Evolutionary conservation across 1,140 invertebrate species (phyloP).

Genomic region (Zeugodacus cucurbitae): DNA sequence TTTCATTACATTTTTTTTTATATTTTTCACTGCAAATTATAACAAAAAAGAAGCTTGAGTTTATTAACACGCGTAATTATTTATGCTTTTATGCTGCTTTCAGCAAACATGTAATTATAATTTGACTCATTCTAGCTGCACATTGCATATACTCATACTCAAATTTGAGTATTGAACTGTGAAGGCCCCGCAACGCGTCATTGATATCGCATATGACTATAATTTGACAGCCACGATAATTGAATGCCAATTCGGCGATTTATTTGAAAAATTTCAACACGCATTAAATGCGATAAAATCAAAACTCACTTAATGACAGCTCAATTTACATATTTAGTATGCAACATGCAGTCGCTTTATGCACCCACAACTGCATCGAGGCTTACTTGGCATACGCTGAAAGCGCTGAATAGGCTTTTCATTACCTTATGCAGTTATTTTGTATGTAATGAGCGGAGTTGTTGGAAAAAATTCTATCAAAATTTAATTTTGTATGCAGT

Average conservation of each 20-base stretch:
- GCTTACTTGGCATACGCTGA: background rate
- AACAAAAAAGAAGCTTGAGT: too few species aligned
- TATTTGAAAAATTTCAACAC: background rate
- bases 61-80: too few species aligned
- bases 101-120: too few species aligned
- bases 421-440: too few species aligned
- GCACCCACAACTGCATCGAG: background rate
- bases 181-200: background rate
- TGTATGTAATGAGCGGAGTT: background rate
- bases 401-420: background rate
- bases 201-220: background rate
- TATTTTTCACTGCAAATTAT: too few species aligned
- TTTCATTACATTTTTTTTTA: background rate
- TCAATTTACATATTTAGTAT: slow-evolving; percentile 33
- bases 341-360: background rate
- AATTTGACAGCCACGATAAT: background rate
- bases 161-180: background rate
- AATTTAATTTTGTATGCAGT: too few species aligned
- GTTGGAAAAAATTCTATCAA: background rate
- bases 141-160: too few species aligned
- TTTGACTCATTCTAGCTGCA: too few species aligned
- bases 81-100: too few species aligned
- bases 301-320: slow-evolving; percentile 24
- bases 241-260: background rate
- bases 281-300: slow-evolving; percentile 15